phyloP scores from a whole-genome alignment of 2,888 invertebrate genomes.

The Parascotia fuliginaria region DNA sequence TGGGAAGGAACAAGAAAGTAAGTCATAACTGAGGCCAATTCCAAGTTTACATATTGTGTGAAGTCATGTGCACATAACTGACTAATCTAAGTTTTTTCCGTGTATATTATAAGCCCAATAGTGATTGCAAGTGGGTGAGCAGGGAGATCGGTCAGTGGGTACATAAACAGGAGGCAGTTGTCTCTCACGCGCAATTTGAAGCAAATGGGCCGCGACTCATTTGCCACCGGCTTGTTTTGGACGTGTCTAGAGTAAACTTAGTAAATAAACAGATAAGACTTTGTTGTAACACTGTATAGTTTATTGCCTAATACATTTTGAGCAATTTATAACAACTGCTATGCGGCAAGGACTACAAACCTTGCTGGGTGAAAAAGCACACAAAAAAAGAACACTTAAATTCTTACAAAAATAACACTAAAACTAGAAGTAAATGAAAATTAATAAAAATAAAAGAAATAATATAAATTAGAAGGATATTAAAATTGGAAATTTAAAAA shows the following conservation, averaged over 20 bases:
- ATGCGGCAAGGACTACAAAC: too few species aligned
- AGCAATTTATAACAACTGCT: too few species aligned
- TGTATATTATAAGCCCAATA: constrained; percentile 39
- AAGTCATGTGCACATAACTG: constrained; percentile 12
- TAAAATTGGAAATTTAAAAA: too few species aligned
- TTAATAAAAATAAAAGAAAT: too few species aligned
- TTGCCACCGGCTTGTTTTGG: constrained; percentile 53
- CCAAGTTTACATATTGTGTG: constrained; percentile 14
- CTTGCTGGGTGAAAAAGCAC: too few species aligned
- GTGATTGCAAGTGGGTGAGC: constrained; percentile 15
- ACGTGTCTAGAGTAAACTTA: constrained; percentile 33
- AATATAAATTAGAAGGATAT: too few species aligned
- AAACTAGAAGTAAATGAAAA: too few species aligned
- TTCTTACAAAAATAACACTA: too few species aligned
- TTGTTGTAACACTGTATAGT: neutral
- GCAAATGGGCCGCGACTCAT: constrained; percentile 70
- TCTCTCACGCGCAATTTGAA: constrained; percentile 68
- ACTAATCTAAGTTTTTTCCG: constrained; percentile 18
- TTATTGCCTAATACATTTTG: neutral
- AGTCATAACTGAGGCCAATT: constrained; percentile 7
- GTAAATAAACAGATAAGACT: constrained; percentile 31
- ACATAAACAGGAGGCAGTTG: constrained; percentile 54
- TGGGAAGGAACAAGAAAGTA: neutral
- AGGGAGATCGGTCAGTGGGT: constrained; percentile 41
- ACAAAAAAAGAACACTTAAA: too few species aligned